A percentile compares a stretch with the other conserved stretches of the same genome.
These are phyloP conservation scores for Rhadina sibilatrix DNA, from an alignment of 2,113 vertebrate species.

Conservation along the genomic window DNA sequence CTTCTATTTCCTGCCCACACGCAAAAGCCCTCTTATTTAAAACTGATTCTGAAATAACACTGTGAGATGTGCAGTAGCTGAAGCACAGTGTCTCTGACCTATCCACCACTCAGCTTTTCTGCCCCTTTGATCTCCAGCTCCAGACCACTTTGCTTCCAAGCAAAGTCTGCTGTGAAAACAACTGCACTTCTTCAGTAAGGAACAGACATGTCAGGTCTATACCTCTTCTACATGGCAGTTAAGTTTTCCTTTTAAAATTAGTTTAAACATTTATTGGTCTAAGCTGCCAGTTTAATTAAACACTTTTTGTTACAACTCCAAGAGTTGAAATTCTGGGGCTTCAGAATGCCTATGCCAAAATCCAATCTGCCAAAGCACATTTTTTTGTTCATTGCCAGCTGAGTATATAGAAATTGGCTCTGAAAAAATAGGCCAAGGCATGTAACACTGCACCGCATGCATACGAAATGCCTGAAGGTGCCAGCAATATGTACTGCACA, in stretches of 20 bases:
- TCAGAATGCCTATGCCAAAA: slow-evolving; percentile 32
- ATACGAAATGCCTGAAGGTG: slow-evolving; percentile 32
- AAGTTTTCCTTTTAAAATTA: slow-evolving; percentile 39
- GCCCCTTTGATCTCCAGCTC: not conserved
- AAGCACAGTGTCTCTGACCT: not conserved
- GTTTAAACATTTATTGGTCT: slow-evolving; percentile 22
- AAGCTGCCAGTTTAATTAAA: slow-evolving; percentile 56
- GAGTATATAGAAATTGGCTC: slow-evolving; percentile 63
- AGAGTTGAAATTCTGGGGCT: slow-evolving; percentile 7
- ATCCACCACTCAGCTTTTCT: not conserved
- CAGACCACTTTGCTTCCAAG: not conserved
- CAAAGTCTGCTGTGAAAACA: not conserved
- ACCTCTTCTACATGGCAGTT: not conserved
- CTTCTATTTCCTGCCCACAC: not conserved
- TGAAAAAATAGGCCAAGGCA: slow-evolving; percentile 38
- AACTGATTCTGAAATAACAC: not conserved
- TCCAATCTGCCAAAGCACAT: slow-evolving; percentile 31
- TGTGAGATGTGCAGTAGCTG: not conserved
- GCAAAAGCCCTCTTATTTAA: not conserved
- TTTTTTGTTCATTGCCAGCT: slow-evolving; percentile 56
- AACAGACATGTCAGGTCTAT: not conserved
- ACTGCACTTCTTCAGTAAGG: not conserved
- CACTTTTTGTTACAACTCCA: slow-evolving; percentile 17
- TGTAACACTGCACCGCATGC: slow-evolving; percentile 40
- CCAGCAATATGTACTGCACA: slow-evolving; percentile 43